Percentiles rank a stretch among this genome's conserved stretches.
These are phyloP conservation scores for Metellina segmentata DNA, from an alignment of 2,888 invertebrate genomes.

Conservation along the genomic window DNA sequence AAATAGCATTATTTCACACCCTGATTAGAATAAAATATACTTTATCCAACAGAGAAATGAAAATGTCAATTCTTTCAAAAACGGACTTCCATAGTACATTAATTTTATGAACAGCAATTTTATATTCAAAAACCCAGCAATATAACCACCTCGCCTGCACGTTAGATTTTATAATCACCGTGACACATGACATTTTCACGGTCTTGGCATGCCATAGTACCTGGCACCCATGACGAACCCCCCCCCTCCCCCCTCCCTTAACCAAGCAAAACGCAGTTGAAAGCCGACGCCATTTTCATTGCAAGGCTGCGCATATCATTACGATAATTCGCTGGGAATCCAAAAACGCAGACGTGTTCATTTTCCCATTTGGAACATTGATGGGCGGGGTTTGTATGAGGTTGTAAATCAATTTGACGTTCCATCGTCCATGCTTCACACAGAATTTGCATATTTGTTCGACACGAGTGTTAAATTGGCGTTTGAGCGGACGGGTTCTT, in stretches of 20 bases:
- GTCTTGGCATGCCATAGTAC: neutral
- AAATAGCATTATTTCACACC: too few species aligned
- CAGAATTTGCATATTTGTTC: conserved; percentile 26
- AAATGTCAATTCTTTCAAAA: too few species aligned
- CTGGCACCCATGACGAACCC: neutral
- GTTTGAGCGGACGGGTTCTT: neutral
- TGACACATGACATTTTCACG: neutral
- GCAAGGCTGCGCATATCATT: neutral
- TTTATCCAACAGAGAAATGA: too few species aligned
- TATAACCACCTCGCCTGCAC: neutral
- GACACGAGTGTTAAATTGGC: neutral
- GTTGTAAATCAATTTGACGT: conserved; percentile 34
- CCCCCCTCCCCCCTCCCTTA: neutral
- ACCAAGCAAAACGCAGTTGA: neutral
- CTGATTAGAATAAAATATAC: too few species aligned
- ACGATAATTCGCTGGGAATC: conserved; percentile 10
- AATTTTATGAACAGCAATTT: too few species aligned
- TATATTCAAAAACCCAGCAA: too few species aligned
- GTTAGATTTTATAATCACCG: neutral
- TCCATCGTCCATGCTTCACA: conserved; percentile 8
- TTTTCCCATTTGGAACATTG: conserved; percentile 11
- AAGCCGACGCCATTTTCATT: neutral
- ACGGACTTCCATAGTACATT: too few species aligned
- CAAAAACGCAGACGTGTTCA: neutral
- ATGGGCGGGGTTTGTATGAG: conserved; percentile 8